Percentiles rank a stretch among this genome's conserved stretches.
Conservation (phyloP, 2,113 vertebrate genomes). For the Piaya cayana region DNA sequence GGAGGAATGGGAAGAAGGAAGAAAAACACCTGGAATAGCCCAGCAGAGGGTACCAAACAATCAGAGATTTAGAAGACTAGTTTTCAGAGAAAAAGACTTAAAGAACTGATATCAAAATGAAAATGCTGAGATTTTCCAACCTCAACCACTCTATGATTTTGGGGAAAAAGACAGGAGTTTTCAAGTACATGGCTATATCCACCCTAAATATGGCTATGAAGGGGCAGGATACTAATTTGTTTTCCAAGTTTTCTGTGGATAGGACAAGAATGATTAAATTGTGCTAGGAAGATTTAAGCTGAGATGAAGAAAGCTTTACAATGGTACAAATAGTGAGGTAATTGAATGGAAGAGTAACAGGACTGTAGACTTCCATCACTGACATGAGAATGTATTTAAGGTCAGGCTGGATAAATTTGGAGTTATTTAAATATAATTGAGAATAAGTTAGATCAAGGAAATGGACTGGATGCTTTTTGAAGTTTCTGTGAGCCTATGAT, state of each 20-base stretch:
- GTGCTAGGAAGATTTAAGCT: not conserved
- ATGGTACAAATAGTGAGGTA: not conserved
- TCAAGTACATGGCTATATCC: not conserved
- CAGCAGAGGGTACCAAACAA: not conserved
- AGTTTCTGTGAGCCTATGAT: conserved; percentile 11
- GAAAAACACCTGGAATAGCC: not conserved
- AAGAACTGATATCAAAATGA: not conserved
- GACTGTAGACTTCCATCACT: not conserved
- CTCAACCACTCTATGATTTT: not conserved
- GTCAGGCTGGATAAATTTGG: conserved; percentile 17
- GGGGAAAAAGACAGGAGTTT: not conserved
- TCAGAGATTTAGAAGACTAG: not conserved
- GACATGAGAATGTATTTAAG: conserved; percentile 32
- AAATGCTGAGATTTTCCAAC: not conserved
- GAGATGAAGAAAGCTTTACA: conserved; percentile 18
- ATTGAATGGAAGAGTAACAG: conserved; percentile 8
- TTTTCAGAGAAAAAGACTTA: not conserved
- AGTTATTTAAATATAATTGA: conserved; percentile 33
- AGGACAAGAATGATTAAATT: not conserved
- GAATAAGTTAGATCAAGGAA: not conserved
- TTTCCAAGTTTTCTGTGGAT: not conserved
- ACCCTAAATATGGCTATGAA: not conserved
- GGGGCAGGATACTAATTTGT: not conserved
- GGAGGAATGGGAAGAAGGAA: not conserved
- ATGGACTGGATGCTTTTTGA: conserved; percentile 29